Base-by-base conservation (phyloP, 1,140 invertebrate species). In the Glomeris maerens region DNA sequence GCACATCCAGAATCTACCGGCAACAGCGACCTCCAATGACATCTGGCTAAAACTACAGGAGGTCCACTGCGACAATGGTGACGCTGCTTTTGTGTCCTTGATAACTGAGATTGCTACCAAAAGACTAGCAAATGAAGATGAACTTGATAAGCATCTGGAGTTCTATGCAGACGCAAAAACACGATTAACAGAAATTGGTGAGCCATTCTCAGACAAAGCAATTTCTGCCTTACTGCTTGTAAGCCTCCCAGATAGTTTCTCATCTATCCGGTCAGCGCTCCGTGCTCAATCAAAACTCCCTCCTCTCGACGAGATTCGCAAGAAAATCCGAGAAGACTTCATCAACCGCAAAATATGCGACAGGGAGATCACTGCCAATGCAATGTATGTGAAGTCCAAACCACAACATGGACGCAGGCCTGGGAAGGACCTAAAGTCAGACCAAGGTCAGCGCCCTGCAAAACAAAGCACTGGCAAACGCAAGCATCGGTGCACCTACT, bases 101-200 rank as follows among this genome's bases (percentile, higher is more conserved):
- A 21, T 46, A 3, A 25, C 40, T 42, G 40, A 42, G 25, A 10
- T 46, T 27, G 28, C 28, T 23, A 21, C 4, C 7, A 46, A 46
- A 23, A 4, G 44, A 25, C 25, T 46, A 4, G 10, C 44, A 7
- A 10, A 21, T 4, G 44, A 21, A 46, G 44, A 46, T 27, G 44
- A 46, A 14, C 22, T 46, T 3, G 44, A 46, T 4, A 46, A 46
- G 22, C 44, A 46, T 46, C 44, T 46, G 13, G 44, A 7, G 28
- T 46, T 46, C 20, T 46, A 46, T 27, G 10, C 44, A 5, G 44
- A 46, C 20, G 28, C 44, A 3, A 27, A 27, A 10, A 10, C n/a
- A 14, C 3, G n/a, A 21, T 21, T 46, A 25, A 3, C 5, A n/a
- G 44, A 46, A 21, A 7, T 46, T 4, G 44, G 20, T 21, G 44